Evolutionary conservation across 2,113 vertebrate species (phyloP).

Genomic region (Syrrhaptes paradoxus): DNA sequence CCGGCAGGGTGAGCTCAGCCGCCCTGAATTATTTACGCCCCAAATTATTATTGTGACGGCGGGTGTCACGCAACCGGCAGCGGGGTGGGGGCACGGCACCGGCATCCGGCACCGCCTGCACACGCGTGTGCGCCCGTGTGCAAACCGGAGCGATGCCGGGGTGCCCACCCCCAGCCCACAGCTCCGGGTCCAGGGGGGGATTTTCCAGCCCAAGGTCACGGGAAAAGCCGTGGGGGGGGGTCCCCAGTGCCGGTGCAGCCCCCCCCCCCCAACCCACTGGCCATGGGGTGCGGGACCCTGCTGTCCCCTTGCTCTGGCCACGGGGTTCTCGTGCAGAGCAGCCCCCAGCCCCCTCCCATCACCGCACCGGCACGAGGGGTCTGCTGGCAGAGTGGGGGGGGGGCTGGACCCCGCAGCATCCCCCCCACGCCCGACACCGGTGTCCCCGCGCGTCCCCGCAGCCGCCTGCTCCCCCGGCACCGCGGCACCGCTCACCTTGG

Average conservation of each 20-base stretch:
- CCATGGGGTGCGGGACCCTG: not conserved
- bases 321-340: not conserved
- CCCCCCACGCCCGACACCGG: too few species aligned
- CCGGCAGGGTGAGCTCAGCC: not conserved
- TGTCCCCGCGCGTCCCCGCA: fast-evolving
- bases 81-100: not conserved
- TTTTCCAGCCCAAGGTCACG: not conserved
- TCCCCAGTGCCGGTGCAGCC: not conserved
- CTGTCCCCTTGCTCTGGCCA: fast-evolving
- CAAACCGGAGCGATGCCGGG: fast-evolving
- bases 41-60: too few species aligned
- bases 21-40: not conserved
- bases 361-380: not conserved
- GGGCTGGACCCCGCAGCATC: not conserved
- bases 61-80: not conserved
- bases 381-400: fast-evolving
- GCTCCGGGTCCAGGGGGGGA: fast-evolving
- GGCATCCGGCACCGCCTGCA: not conserved
- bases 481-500: constrained; percentile 37
- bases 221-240: not conserved
- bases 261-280: not conserved
- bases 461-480: not conserved
- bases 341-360: not conserved
- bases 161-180: not conserved
- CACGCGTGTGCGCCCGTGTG: not conserved